These are phyloP conservation scores for Mechanitis messenoides DNA, from an alignment of 2,888 invertebrate genomes.

Conservation along the genomic window DNA sequence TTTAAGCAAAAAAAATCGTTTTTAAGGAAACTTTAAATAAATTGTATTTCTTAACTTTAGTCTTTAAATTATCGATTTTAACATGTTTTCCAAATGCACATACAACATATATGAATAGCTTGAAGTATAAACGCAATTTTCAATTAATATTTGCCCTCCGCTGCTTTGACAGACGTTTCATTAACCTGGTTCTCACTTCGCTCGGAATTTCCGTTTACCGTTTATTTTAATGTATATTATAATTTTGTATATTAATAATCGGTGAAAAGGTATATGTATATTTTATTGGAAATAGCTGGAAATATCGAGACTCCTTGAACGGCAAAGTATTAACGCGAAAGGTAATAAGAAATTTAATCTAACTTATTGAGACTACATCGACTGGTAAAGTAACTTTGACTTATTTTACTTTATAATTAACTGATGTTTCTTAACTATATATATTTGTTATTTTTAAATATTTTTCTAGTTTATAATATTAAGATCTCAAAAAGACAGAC, in stretches of 20 bases:
- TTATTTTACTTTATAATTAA: too few relatives aligned
- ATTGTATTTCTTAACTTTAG: too few relatives aligned
- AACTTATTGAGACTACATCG: too few relatives aligned
- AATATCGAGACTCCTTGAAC: too few relatives aligned
- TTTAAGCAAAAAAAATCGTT: slow-evolving; percentile 22
- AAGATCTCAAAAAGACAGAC: too few relatives aligned
- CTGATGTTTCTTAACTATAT: too few relatives aligned
- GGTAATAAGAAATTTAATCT: not conserved
- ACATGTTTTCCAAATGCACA: slow-evolving; percentile 13
- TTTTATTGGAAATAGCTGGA: not conserved
- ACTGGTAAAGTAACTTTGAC: too few relatives aligned
- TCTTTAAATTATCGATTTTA: slow-evolving; percentile 20
- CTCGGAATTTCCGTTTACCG: slow-evolving; percentile 30
- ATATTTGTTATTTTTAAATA: too few relatives aligned
- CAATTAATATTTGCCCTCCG: slow-evolving; percentile 59
- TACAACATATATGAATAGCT: slow-evolving; percentile 43
- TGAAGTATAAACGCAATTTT: slow-evolving; percentile 58
- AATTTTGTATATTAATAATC: slow-evolving; percentile 3
- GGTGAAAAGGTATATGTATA: slow-evolving; percentile 5
- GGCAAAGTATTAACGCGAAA: not conserved
- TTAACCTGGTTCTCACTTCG: slow-evolving; percentile 60
- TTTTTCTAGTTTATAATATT: too few relatives aligned
- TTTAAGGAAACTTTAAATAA: too few relatives aligned
- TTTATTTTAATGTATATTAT: slow-evolving; percentile 28
- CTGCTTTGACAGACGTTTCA: slow-evolving; percentile 70